phyloP scores from a whole-genome alignment of 2,113 vertebrate species.

The Perca schrenkii region DNA sequence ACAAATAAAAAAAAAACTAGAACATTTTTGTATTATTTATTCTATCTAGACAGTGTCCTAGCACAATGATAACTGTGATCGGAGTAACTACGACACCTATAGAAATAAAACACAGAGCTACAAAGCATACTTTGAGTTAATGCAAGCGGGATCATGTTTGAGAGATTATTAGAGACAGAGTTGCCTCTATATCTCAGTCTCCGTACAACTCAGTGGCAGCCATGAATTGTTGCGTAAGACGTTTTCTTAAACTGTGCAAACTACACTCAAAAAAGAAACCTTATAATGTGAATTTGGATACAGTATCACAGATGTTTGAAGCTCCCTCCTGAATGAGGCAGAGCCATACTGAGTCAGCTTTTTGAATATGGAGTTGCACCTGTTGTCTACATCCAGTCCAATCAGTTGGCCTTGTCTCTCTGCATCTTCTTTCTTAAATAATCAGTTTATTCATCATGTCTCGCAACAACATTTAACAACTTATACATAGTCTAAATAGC shows the following conservation, averaged over 20 bases:
- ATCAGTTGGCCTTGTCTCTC: slow-evolving; percentile 27
- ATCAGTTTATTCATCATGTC: slow-evolving; percentile 41
- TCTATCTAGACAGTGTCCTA: not conserved
- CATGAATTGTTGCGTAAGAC: not conserved
- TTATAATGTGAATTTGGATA: not conserved
- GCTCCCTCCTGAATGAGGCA: slow-evolving; percentile 30
- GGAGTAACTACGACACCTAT: not conserved
- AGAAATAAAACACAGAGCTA: not conserved
- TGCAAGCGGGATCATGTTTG: not conserved
- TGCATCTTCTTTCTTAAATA: slow-evolving; percentile 20
- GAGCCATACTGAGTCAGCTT: not conserved
- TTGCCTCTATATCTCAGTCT: not conserved
- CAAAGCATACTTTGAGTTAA: too few species aligned
- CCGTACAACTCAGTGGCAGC: not conserved
- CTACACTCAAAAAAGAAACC: not conserved
- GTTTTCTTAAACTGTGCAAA: slow-evolving; percentile 3
- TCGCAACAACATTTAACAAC: slow-evolving; percentile 31
- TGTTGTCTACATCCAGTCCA: slow-evolving; percentile 40
- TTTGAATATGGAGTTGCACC: slow-evolving; percentile 69
- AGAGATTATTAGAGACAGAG: not conserved
- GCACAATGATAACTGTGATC: not conserved
- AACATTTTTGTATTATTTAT: too few species aligned
- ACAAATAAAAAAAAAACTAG: too few species aligned
- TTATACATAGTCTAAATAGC: slow-evolving; percentile 25
- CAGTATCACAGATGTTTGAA: slow-evolving; percentile 16